A percentile compares a stretch with the other conserved stretches of the same genome.
Conservation (phyloP, 2,888 invertebrate genomes). For the Linnaemya tessellans region DNA sequence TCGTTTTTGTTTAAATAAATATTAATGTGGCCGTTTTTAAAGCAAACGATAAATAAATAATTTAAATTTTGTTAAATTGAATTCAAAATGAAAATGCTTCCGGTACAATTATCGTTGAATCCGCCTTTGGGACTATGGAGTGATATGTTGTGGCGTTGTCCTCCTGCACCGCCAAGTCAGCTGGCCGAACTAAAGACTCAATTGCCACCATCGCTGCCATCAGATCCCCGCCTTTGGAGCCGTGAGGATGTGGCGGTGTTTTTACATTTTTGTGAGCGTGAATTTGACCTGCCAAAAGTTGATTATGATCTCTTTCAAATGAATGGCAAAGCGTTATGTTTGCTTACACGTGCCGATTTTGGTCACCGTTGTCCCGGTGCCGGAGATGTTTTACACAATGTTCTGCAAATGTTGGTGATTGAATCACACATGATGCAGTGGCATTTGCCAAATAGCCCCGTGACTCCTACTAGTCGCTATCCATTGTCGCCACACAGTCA, state of each 20-base stretch:
- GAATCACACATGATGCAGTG: conserved; percentile 91
- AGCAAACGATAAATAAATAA: conserved; percentile 49
- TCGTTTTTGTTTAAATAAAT: neutral
- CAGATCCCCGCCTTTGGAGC: conserved; percentile 95
- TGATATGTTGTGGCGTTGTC: conserved; percentile 94
- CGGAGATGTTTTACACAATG: conserved; percentile 97
- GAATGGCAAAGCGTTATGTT: conserved; percentile 97
- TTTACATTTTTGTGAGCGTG: conserved; percentile 95
- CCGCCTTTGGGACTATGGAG: conserved; percentile 92
- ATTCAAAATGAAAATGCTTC: conserved; percentile 87
- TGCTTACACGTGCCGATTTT: conserved; percentile 94
- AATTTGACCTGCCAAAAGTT: conserved; percentile 95
- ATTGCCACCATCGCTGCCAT: conserved; percentile 91
- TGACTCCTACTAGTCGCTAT: conserved; percentile 92
- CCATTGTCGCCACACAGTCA: conserved; percentile 92
- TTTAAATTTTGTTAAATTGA: conserved; percentile 64
- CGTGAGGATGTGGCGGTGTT: conserved; percentile 95
- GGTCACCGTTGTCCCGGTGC: conserved; percentile 96
- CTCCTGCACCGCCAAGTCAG: conserved; percentile 90
- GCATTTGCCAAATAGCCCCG: conserved; percentile 91
- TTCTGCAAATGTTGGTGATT: conserved; percentile 92
- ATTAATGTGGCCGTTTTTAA: conserved; percentile 47
- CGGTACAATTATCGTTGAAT: conserved; percentile 88
- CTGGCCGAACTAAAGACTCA: conserved; percentile 94
- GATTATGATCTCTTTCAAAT: conserved; percentile 97